Conservation (phyloP, 2,888 invertebrate genomes). For the Ophonus ardosiacus region DNA sequence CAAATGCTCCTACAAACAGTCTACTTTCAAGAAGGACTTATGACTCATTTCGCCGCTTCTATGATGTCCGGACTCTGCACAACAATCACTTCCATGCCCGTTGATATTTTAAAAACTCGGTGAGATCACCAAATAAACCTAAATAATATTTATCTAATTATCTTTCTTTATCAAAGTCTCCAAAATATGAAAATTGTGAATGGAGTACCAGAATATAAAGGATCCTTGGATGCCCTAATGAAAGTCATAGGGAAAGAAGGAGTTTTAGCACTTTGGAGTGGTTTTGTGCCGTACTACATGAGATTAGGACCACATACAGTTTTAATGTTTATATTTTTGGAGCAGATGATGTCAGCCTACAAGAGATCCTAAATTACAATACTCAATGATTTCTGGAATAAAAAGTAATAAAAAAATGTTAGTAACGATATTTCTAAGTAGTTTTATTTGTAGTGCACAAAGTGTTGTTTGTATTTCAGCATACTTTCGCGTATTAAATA, state of each 20-base stretch:
- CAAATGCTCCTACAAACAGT: slow-evolving; percentile 12
- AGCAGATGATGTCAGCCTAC: neutral
- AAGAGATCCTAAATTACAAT: neutral
- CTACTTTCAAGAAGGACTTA: slow-evolving; percentile 80
- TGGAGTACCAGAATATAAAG: slow-evolving; percentile 90
- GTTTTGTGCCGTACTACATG: slow-evolving; percentile 19
- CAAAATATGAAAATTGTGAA: slow-evolving; percentile 92
- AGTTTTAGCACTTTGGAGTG: slow-evolving; percentile 20
- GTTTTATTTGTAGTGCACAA: too few species aligned
- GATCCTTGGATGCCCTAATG: slow-evolving; percentile 79
- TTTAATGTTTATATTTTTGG: slow-evolving; percentile 27
- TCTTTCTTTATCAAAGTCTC: slow-evolving; percentile 80
- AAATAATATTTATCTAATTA: neutral
- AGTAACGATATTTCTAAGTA: too few species aligned
- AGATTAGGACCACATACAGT: slow-evolving; percentile 37
- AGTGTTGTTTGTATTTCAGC: too few species aligned
- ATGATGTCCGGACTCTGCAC: slow-evolving; percentile 97
- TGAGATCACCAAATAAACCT: slow-evolving; percentile 71
- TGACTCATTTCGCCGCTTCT: slow-evolving; percentile 92
- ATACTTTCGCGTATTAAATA: too few species aligned
- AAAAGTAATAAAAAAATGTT: too few species aligned
- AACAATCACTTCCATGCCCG: slow-evolving; percentile 95
- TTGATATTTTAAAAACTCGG: slow-evolving; percentile 97
- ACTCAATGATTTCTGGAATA: too few species aligned
- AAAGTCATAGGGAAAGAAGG: slow-evolving; percentile 26